A percentile compares a stretch with the other conserved stretches of the same genome.
Conservation (phyloP, 2,113 vertebrate species). For the Chiloscyllium plagiosum region DNA sequence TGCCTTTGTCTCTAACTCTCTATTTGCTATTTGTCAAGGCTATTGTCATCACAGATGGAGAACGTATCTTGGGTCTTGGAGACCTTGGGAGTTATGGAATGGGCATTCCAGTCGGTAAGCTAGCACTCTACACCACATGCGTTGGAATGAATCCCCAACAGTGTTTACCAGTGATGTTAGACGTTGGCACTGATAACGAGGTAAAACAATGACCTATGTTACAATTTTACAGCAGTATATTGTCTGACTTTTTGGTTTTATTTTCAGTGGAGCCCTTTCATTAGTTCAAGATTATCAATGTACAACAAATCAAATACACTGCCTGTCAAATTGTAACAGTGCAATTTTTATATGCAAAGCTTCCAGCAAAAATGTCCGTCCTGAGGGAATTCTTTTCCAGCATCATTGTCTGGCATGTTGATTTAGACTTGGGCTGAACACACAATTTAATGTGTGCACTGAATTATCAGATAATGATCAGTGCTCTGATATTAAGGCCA, state of each 20-base stretch:
- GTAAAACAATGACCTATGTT: slow-evolving; percentile 54
- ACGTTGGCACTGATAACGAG: slow-evolving; percentile 94
- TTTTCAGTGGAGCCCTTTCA: background rate
- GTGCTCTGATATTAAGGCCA: background rate
- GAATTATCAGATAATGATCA: background rate
- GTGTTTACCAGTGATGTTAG: slow-evolving; percentile 85
- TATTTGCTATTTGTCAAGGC: slow-evolving; percentile 58
- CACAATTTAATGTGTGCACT: background rate
- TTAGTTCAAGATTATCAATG: background rate
- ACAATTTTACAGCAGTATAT: background rate
- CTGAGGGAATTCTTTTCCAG: no score
- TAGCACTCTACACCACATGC: slow-evolving; percentile 90
- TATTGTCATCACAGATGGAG: slow-evolving; percentile 88
- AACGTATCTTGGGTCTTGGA: slow-evolving; percentile 90
- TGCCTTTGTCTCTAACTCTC: background rate
- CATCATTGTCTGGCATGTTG: no score
- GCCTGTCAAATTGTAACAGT: background rate
- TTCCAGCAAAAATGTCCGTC: no score
- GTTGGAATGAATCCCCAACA: slow-evolving; percentile 83
- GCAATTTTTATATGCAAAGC: background rate
- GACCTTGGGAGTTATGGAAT: slow-evolving; percentile 92
- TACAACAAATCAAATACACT: background rate
- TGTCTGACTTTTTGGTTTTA: background rate
- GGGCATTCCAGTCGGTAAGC: slow-evolving; percentile 95
- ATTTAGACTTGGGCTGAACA: no score